Percentiles rank a stretch among this genome's conserved stretches.
phyloP scores from a whole-genome alignment of 2,113 vertebrate genomes.

The Aspidoscelis tigris region DNA sequence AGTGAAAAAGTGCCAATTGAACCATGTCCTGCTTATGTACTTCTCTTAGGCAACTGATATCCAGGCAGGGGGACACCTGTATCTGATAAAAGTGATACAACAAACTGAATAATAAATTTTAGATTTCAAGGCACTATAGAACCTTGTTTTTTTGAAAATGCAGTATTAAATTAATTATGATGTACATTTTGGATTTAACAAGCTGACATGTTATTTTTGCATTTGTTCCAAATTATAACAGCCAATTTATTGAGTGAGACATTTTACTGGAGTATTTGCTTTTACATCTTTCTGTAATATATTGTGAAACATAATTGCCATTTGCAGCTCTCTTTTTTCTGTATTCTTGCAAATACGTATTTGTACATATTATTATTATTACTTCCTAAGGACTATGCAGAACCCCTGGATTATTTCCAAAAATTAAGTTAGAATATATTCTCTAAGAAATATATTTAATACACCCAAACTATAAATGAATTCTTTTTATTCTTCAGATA shows the following conservation, averaged over 20 bases:
- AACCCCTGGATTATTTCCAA: constrained; percentile 24
- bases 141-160: background rate
- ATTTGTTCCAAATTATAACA: background rate
- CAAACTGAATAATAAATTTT: background rate
- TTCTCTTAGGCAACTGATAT: too few species aligned
- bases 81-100: background rate
- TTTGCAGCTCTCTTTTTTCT: background rate
- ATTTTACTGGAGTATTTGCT: background rate
- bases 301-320: background rate
- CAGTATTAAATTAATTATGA: background rate
- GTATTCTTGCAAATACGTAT: background rate
- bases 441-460: constrained; percentile 19
- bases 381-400: constrained; percentile 9
- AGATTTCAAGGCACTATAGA: background rate
- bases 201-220: background rate
- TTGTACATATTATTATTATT: background rate
- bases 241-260: background rate
- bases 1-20: too few species aligned
- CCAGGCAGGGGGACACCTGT: background rate
- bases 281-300: background rate
- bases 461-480: constrained; percentile 47
- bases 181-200: background rate
- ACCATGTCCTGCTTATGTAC: too few species aligned
- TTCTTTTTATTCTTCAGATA: constrained; percentile 82
- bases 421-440: constrained; percentile 5